Conservation (phyloP, 2,797 vertebrate species). For the Arctocebus calabarensis region DNA sequence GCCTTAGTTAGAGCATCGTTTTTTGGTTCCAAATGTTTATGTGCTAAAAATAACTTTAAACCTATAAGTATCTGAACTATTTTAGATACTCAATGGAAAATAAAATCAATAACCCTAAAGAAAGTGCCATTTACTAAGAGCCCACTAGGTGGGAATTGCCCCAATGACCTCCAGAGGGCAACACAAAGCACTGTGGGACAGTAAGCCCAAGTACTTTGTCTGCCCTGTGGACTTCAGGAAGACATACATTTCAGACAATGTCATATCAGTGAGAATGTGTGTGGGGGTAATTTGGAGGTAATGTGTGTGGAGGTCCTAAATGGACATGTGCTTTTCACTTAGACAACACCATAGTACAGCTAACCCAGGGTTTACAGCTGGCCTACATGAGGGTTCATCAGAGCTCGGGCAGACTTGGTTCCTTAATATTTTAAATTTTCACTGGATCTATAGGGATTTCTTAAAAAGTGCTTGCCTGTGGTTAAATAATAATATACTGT, state of each 20-base stretch:
- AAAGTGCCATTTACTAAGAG: constrained; percentile 24
- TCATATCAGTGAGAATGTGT: background rate
- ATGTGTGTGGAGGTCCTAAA: background rate
- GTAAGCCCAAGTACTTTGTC: background rate
- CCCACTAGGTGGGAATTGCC: background rate
- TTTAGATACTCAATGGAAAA: background rate
- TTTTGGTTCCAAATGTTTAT: background rate
- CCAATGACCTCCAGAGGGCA: constrained; percentile 7
- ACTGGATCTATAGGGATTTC: constrained; percentile 11
- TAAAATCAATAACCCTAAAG: background rate
- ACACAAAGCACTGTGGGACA: background rate
- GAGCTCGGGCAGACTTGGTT: background rate
- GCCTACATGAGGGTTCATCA: background rate
- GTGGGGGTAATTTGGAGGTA: background rate
- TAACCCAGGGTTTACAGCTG: background rate
- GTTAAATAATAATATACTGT: constrained; percentile 50
- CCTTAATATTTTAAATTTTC: constrained; percentile 61
- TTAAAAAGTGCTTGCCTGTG: constrained; percentile 45
- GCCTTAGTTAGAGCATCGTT: background rate
- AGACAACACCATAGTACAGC: too few relatives aligned
- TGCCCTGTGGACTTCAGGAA: background rate
- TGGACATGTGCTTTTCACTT: background rate
- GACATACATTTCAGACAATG: background rate
- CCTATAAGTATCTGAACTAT: background rate
- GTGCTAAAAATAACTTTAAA: constrained; percentile 23